These are phyloP conservation scores for Tinamus guttatus DNA, from an alignment of 2,113 vertebrate genomes.

Conservation along the genomic window DNA sequence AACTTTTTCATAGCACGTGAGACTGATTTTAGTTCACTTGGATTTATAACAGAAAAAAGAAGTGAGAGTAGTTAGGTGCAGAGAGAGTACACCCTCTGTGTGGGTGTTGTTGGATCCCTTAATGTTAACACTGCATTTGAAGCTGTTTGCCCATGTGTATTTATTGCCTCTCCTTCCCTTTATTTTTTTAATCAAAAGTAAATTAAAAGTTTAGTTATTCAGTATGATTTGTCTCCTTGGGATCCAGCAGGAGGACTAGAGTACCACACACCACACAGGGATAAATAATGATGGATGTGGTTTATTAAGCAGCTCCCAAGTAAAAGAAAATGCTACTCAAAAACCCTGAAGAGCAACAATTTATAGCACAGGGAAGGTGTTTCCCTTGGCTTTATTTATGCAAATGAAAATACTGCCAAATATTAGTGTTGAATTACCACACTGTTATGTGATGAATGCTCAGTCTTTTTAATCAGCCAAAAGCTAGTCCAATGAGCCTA, in stretches of 20 bases:
- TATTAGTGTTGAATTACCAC: conserved; percentile 50
- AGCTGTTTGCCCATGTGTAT: background rate
- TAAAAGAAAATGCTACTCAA: conserved; percentile 16
- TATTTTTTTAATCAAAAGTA: conserved; percentile 34
- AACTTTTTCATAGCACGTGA: background rate
- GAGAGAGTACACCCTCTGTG: background rate
- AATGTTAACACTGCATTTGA: background rate
- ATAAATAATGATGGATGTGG: conserved; percentile 44
- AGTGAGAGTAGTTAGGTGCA: background rate
- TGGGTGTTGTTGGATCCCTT: background rate
- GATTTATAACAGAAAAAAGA: background rate
- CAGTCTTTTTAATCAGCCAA: conserved; percentile 39
- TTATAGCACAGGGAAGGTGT: background rate
- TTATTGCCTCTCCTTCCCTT: background rate
- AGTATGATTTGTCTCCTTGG: conserved; percentile 48
- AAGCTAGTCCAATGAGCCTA: conserved; percentile 6
- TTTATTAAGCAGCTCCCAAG: conserved; percentile 55
- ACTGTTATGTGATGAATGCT: conserved; percentile 33
- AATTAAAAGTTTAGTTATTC: conserved; percentile 63
- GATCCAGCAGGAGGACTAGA: conserved; percentile 42
- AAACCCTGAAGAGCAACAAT: conserved; percentile 40
- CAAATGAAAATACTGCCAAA: conserved; percentile 27
- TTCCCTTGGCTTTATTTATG: conserved; percentile 57
- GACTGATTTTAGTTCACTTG: background rate
- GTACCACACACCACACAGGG: background rate